These are phyloP conservation scores for Pituophis catenifer DNA, from an alignment of 2,113 vertebrate species.

Conservation along the genomic window DNA sequence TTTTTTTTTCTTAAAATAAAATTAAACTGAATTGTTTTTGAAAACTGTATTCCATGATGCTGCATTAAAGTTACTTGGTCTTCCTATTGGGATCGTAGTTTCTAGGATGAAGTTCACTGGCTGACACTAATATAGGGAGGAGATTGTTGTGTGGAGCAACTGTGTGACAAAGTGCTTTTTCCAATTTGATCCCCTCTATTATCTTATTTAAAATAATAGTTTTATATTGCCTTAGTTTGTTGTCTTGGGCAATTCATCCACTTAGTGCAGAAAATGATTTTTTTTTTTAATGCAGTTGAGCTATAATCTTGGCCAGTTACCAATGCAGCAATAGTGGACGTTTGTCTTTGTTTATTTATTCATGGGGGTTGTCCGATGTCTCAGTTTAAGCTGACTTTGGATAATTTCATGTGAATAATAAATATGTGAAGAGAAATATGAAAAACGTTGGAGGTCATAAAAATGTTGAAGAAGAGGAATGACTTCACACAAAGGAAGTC, in stretches of 20 bases:
- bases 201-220: background rate
- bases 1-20: conserved; percentile 29
- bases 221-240: background rate
- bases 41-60: background rate
- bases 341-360: background rate
- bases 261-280: background rate
- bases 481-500: background rate
- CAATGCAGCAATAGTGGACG: background rate
- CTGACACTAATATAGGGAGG: background rate
- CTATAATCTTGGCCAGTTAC: background rate
- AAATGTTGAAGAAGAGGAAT: background rate
- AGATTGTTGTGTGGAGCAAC: background rate
- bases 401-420: background rate
- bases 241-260: background rate
- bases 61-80: background rate
- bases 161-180: background rate
- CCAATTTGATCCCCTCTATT: background rate
- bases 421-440: background rate
- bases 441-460: background rate
- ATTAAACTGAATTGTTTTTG: background rate
- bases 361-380: background rate
- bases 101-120: background rate
- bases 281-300: background rate
- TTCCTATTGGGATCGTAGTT: background rate
- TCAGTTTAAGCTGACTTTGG: background rate